Conservation (phyloP, 2,888 invertebrate species). For the Trichogramma evanescens region DNA sequence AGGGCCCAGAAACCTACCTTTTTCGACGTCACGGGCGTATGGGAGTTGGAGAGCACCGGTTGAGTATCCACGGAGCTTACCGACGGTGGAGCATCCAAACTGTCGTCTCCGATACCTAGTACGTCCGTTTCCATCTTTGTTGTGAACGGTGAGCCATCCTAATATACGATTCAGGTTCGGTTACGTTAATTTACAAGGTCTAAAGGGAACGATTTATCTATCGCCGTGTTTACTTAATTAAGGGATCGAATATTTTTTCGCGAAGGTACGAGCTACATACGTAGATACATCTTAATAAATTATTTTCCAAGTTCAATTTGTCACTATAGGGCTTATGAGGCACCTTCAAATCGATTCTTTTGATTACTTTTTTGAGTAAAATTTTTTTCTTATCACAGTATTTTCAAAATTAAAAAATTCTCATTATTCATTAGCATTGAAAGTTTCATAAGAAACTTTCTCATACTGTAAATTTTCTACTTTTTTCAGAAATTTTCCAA, state of each 20-base stretch:
- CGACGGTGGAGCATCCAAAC: conserved; percentile 58
- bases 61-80: conserved; percentile 60
- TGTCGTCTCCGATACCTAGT: conserved; percentile 45
- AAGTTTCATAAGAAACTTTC: too few relatives aligned
- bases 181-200: conserved; percentile 3
- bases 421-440: too few relatives aligned
- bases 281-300: too few relatives aligned
- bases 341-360: neutral
- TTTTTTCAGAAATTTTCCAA: too few relatives aligned
- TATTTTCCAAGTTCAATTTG: too few relatives aligned
- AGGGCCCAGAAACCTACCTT: conserved; percentile 39
- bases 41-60: conserved; percentile 44
- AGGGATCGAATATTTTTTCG: too few relatives aligned
- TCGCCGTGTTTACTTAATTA: conserved; percentile 18
- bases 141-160: conserved; percentile 45
- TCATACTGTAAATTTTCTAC: too few relatives aligned
- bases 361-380: neutral
- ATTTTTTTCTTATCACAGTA: too few relatives aligned
- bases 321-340: too few relatives aligned
- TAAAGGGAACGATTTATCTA: conserved; percentile 26
- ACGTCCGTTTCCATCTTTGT: conserved; percentile 46
- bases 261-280: too few relatives aligned
- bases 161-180: conserved; percentile 36
- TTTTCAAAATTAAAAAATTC: too few relatives aligned
- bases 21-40: conserved; percentile 45